Percentiles rank a stretch among this genome's conserved stretches.
phyloP scores from a whole-genome alignment of 2,113 vertebrate genomes.

The Phylloscopus trochiloides region DNA sequence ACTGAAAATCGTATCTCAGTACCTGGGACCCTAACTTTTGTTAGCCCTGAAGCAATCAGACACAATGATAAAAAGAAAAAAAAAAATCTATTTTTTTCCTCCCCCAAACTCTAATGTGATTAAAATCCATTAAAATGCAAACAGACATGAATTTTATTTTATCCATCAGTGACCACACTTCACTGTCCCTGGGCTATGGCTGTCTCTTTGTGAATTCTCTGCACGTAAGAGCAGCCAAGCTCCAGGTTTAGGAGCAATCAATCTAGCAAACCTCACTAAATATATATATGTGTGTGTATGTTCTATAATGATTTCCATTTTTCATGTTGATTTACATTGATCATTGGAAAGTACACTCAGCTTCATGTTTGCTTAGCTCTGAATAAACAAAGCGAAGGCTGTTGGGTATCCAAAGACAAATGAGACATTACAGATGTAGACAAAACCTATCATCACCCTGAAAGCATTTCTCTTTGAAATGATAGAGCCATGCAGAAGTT shows the following conservation, averaged over 20 bases:
- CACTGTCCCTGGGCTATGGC: background rate
- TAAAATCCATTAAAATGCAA: conserved; percentile 57
- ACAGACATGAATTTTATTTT: conserved; percentile 53
- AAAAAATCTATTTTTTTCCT: background rate
- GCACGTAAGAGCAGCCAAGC: background rate
- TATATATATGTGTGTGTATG: background rate
- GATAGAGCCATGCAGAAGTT: conserved; percentile 3
- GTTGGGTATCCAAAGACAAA: conserved; percentile 34
- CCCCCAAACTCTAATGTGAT: background rate
- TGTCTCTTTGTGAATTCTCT: conserved; percentile 21
- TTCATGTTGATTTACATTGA: background rate
- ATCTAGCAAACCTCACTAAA: background rate
- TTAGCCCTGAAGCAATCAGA: background rate
- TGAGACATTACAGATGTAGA: conserved; percentile 48
- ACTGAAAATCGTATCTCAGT: background rate
- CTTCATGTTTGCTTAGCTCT: conserved; percentile 29
- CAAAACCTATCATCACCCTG: conserved; percentile 36
- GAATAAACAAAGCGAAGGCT: conserved; percentile 3
- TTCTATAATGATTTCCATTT: background rate
- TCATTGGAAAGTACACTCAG: background rate
- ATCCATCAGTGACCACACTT: conserved; percentile 35
- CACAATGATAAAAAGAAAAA: background rate
- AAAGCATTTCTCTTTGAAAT: conserved; percentile 37
- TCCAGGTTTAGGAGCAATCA: conserved; percentile 14
- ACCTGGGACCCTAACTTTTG: background rate